phyloP scores from a whole-genome alignment of 2,888 invertebrate species.

The Leucophora obtusa region DNA sequence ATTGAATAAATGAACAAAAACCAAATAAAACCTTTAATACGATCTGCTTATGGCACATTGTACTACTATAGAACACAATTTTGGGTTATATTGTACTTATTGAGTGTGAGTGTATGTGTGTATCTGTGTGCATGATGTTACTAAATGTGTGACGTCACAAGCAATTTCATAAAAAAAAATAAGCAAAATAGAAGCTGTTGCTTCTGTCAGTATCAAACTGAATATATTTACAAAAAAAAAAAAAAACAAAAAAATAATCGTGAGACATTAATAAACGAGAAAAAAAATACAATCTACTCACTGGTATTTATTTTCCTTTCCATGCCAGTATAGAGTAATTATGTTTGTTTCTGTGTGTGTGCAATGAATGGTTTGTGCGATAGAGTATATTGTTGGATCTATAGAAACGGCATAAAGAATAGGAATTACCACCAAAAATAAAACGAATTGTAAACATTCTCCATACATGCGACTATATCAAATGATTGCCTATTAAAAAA shows the following conservation, averaged over 20 bases:
- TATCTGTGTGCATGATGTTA: constrained; percentile 7
- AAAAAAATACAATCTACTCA: background rate
- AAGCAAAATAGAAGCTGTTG: constrained; percentile 54
- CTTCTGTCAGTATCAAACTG: constrained; percentile 40
- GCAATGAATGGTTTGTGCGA: too few species aligned
- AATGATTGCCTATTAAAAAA: constrained; percentile 50
- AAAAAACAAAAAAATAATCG: constrained; percentile 49
- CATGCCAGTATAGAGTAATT: background rate
- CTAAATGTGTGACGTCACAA: constrained; percentile 51
- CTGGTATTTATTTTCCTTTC: constrained; percentile 26
- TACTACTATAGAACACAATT: constrained; percentile 2
- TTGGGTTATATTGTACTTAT: constrained; percentile 49
- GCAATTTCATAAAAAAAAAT: background rate
- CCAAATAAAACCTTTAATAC: constrained; percentile 57
- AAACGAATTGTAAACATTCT: constrained; percentile 23
- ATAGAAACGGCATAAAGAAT: constrained; percentile 37
- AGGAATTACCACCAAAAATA: constrained; percentile 49
- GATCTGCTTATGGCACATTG: constrained; percentile 64
- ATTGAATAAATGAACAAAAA: constrained; percentile 35
- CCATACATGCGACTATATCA: constrained; percentile 7
- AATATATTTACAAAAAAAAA: constrained; percentile 16
- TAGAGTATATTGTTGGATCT: background rate
- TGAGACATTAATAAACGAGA: constrained; percentile 54
- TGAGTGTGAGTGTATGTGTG: constrained; percentile 19
- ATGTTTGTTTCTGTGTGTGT: background rate